Percentiles rank a stretch among this genome's conserved stretches.
phyloP scores from a whole-genome alignment of 2,113 vertebrate genomes.

The Poecilia latipinna region DNA sequence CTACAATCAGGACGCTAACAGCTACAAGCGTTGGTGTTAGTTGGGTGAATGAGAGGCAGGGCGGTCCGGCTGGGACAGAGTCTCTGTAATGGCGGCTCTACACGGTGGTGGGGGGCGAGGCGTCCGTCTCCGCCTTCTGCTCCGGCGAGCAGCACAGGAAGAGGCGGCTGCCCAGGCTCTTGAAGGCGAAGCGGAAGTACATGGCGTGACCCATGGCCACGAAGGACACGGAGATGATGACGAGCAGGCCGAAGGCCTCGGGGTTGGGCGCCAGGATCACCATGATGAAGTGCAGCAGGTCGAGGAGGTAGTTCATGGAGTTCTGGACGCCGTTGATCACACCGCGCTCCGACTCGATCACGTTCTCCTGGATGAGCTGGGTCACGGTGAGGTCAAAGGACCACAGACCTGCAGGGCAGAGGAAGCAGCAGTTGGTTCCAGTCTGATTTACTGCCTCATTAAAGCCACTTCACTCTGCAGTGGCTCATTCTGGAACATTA shows the following conservation, averaged over 20 bases:
- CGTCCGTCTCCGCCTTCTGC: slow-evolving; percentile 70
- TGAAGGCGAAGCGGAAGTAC: slow-evolving; percentile 96
- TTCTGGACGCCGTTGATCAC: slow-evolving; percentile 98
- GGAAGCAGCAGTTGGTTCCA: background rate
- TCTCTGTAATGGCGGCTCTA: slow-evolving; percentile 62
- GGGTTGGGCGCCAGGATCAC: slow-evolving; percentile 97
- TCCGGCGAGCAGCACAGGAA: slow-evolving; percentile 86
- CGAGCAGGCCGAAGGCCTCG: slow-evolving; percentile 94
- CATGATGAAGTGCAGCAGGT: slow-evolving; percentile 99
- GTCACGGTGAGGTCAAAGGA: slow-evolving; percentile 98
- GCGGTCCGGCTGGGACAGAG: slow-evolving; percentile 45
- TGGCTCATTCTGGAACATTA: slow-evolving; percentile 1
- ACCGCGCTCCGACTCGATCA: slow-evolving; percentile 94
- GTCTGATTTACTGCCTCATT: too few relatives aligned
- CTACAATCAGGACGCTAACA: slow-evolving; percentile 44
- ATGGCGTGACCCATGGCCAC: slow-evolving; percentile 95
- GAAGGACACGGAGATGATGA: slow-evolving; percentile 96
- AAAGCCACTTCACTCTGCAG: too few relatives aligned
- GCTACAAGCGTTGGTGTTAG: slow-evolving; percentile 60
- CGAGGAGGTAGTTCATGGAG: slow-evolving; percentile 99
- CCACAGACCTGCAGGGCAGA: slow-evolving; percentile 88
- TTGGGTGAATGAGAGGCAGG: slow-evolving; percentile 24
- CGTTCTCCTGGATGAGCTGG: slow-evolving; percentile 97
- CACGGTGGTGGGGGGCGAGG: slow-evolving; percentile 73
- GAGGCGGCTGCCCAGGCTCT: slow-evolving; percentile 85